Base-by-base conservation (phyloP, 2,888 invertebrate genomes). In the Dryobotodes eremita region DNA sequence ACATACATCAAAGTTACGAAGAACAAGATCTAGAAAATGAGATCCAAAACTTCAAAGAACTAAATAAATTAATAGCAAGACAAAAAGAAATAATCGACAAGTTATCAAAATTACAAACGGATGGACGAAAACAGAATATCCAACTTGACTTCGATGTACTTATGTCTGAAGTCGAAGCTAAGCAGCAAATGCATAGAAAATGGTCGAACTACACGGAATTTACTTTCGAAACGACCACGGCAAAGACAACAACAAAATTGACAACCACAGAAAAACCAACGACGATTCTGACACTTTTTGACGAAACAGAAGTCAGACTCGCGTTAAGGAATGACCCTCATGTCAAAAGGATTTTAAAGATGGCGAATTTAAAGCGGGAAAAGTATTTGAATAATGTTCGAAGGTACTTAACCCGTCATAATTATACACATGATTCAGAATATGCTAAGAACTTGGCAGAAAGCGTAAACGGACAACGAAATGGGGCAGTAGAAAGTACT, bases 281-380 rank as follows among this genome's bases (percentile, higher is more conserved):
- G 0, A 92, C 92, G 0, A 71, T 92, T 0, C 57, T 89, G 20
- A 91, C 92, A 0, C 8, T 94, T 0, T 87, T 96, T 0, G 95
- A 95, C 20, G 94, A 95, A 77, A 91, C 90, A 0, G 91, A 92
- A 76, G 85, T 96, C 0, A 90, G 90, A 46, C 66, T 86, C 0
- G 94, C 93, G 0, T 82, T 96, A 26, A 91, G 86, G 57, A 90
- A 86, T 0, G 93, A 96, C 75, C 95, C 95, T 0, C 89, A 89
- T 0, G 92, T 96, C 0, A 90, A 88, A 50, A 92, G 95, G 53
- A 92, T 96, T 42, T 82, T 96, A 55, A 90, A 92, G 62, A 91
- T 95, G 85, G 93, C 93, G 0, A 89, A 84, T 1, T 88, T 73
- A 15, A 95, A 93, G n/a, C 87, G 90, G 31, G 61, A 88, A 0